These are phyloP conservation scores for Acipenser transmontanus DNA, from an alignment of 2,797 vertebrate genomes.

Conservation along the genomic window DNA sequence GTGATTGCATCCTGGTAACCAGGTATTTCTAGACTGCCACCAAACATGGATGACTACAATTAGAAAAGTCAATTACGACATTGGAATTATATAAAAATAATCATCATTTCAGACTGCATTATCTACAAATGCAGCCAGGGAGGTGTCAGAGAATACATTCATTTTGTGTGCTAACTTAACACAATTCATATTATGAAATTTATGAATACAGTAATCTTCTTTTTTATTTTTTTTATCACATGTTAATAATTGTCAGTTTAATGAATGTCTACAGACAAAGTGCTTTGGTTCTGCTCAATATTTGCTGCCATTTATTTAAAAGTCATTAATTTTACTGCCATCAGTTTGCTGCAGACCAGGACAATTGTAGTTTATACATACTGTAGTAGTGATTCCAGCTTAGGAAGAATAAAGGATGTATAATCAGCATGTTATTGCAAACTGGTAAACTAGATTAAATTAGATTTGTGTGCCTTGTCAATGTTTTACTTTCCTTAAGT, in stretches of 20 bases:
- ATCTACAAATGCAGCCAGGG: constrained; percentile 59
- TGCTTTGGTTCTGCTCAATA: too few relatives aligned
- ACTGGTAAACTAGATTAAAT: constrained; percentile 51
- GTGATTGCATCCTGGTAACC: constrained; percentile 31
- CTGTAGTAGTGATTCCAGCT: neutral
- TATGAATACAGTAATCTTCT: constrained; percentile 68
- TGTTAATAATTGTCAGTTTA: constrained; percentile 50
- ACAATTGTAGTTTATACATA: neutral
- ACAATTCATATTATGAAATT: constrained; percentile 72
- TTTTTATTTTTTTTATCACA: constrained; percentile 67
- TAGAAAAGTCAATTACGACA: constrained; percentile 51
- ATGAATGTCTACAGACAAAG: too few relatives aligned
- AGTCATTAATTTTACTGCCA: too few relatives aligned
- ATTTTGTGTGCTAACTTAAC: constrained; percentile 67
- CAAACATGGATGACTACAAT: constrained; percentile 35
- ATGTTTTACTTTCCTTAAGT: constrained; percentile 45
- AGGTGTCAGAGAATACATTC: constrained; percentile 67
- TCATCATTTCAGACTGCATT: constrained; percentile 57
- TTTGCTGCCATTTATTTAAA: too few relatives aligned
- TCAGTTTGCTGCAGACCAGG: too few relatives aligned
- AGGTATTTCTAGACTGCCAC: constrained; percentile 31
- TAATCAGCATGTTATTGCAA: constrained; percentile 54
- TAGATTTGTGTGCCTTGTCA: constrained; percentile 65
- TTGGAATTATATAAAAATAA: constrained; percentile 48
- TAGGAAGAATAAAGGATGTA: too few relatives aligned